phyloP scores from a whole-genome alignment of 2,797 vertebrate species.

The Acropternis orthonyx region DNA sequence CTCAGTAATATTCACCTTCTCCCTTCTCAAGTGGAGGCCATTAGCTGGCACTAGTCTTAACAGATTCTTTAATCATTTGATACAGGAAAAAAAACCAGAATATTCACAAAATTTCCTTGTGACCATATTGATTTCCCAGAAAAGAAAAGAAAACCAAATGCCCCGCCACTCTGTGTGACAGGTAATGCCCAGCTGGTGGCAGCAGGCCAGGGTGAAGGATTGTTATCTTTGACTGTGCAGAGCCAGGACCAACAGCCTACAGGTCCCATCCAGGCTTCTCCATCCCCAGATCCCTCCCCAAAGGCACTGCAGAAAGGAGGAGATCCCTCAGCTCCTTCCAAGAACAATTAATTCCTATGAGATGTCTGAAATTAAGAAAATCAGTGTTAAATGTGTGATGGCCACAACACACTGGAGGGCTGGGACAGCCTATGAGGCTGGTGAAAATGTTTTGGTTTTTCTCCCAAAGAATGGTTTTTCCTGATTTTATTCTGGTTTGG shows the following conservation, averaged over 20 bases:
- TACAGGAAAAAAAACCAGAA: background rate
- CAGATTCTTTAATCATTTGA: background rate
- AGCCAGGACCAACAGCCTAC: background rate
- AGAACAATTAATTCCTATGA: background rate
- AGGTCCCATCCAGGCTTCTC: background rate
- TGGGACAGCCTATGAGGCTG: fast-evolving
- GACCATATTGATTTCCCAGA: background rate
- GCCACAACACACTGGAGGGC: background rate
- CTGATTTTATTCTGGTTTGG: background rate
- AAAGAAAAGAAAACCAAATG: background rate
- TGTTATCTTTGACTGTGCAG: background rate
- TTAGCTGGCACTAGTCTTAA: background rate
- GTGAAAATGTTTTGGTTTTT: fast-evolving
- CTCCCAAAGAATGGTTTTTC: background rate
- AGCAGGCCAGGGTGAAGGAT: background rate
- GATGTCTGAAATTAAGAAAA: background rate
- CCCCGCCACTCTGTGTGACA: fast-evolving
- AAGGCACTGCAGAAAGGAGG: background rate
- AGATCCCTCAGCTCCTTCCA: background rate
- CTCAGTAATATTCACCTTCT: background rate
- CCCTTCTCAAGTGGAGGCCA: background rate
- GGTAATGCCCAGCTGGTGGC: background rate
- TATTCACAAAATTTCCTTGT: background rate
- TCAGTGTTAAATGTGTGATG: background rate
- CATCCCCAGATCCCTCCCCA: background rate